Percentiles rank a stretch among this genome's conserved stretches.
phyloP scores from a whole-genome alignment of 2,888 invertebrate species.

The Parascotia fuliginaria region DNA sequence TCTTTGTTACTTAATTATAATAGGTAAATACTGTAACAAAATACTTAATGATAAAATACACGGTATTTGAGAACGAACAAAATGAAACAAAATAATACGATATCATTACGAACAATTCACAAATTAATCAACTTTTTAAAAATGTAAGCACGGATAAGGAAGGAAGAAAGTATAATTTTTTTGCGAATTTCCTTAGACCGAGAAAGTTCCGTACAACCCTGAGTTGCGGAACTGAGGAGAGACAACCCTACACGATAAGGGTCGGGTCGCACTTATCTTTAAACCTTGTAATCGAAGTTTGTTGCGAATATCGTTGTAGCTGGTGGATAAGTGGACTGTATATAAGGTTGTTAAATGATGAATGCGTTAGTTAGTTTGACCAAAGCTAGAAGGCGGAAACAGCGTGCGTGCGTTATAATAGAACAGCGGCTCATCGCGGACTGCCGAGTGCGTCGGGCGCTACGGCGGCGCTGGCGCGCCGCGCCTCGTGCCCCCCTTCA shows the following conservation, averaged over 20 bases:
- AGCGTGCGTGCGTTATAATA: too few relatives aligned
- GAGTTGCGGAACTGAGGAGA: slow-evolving; percentile 5
- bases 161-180: slow-evolving; percentile 30
- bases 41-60: slow-evolving; percentile 7
- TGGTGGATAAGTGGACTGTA: too few relatives aligned
- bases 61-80: slow-evolving; percentile 1
- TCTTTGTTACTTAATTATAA: background rate
- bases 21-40: slow-evolving; percentile 1
- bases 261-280: slow-evolving; percentile 8
- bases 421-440: too few relatives aligned
- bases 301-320: background rate
- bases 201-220: slow-evolving; percentile 14
- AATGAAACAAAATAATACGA: slow-evolving; percentile 22
- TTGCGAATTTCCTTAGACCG: slow-evolving; percentile 20
- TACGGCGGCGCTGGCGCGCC: too few relatives aligned
- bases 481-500: too few relatives aligned
- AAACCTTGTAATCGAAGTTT: background rate
- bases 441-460: too few relatives aligned
- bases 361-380: too few relatives aligned
- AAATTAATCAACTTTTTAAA: slow-evolving; percentile 42
- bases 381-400: too few relatives aligned
- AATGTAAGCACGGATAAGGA: slow-evolving; percentile 24
- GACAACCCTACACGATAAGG: slow-evolving; percentile 7
- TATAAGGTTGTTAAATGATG: too few relatives aligned
- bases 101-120: slow-evolving; percentile 28